A percentile compares a stretch with the other conserved stretches of the same genome.
Conservation (phyloP, 2,113 vertebrate species). For the Oceanodroma tethys region DNA sequence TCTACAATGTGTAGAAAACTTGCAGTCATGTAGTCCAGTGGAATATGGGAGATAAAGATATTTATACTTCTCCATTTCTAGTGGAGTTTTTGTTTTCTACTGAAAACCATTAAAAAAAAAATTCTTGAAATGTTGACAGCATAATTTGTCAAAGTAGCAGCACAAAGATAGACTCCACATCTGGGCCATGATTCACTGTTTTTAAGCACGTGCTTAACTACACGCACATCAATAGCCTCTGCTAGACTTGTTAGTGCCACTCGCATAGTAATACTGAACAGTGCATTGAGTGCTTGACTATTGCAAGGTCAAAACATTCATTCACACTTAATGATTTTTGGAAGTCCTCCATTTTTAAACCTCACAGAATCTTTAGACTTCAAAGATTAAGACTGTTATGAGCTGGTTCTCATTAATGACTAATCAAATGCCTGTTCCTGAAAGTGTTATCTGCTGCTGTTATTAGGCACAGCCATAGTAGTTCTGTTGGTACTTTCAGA, state of each 20-base stretch:
- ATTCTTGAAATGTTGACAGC: not conserved
- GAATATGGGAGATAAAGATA: not conserved
- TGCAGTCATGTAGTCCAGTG: not conserved
- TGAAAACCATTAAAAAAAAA: not conserved
- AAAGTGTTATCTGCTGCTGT: not conserved
- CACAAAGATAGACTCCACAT: not conserved
- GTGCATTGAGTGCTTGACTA: not conserved
- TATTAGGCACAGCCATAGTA: not conserved
- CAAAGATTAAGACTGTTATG: not conserved
- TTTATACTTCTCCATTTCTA: not conserved
- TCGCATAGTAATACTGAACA: not conserved
- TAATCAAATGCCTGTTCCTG: not conserved
- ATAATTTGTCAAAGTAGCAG: not conserved
- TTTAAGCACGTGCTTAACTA: not conserved
- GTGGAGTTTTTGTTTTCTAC: not conserved
- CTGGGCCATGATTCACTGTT: not conserved
- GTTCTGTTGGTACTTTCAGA: not conserved
- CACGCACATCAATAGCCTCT: not conserved
- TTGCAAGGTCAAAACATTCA: not conserved
- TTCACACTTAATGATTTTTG: not conserved
- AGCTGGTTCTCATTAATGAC: not conserved
- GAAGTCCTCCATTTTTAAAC: not conserved
- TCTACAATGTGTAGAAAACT: not conserved
- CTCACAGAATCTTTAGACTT: not conserved
- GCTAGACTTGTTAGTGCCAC: not conserved